phyloP scores from a whole-genome alignment of 2,113 vertebrate genomes.

The Alosa alosa region DNA sequence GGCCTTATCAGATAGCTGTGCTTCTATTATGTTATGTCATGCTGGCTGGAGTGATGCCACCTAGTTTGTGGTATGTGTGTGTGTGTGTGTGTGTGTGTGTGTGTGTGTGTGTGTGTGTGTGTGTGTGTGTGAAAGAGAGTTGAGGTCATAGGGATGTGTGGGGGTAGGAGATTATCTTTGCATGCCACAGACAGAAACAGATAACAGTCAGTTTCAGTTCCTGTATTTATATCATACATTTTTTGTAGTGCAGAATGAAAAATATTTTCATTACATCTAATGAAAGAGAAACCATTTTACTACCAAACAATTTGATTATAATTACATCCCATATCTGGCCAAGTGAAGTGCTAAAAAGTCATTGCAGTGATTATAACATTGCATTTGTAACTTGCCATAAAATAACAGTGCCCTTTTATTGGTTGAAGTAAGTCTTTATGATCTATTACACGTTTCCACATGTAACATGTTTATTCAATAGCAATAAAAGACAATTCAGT shows the following conservation, averaged over 20 bases:
- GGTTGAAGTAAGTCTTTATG: background rate
- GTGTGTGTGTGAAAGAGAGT: slow-evolving; percentile 15
- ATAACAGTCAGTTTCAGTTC: no score
- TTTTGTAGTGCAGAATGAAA: background rate
- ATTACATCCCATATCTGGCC: background rate
- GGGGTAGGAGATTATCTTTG: no score
- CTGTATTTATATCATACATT: no score
- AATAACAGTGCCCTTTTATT: no score
- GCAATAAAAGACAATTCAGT: no score
- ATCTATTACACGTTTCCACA: background rate
- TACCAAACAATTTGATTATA: background rate
- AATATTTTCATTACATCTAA: background rate
- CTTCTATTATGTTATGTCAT: slow-evolving; percentile 10
- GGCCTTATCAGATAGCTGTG: slow-evolving; percentile 7
- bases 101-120: no score
- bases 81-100: background rate
- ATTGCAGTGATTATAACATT: background rate
- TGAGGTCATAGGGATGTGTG: no score
- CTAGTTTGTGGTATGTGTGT: background rate
- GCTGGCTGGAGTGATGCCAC: background rate
- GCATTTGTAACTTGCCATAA: background rate
- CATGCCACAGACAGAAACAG: no score
- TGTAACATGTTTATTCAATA: no score
- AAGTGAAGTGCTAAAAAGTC: background rate
- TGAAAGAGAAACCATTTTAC: background rate